Evolutionary conservation across 35 echinoderm and acorn worm species (phyloP), one percentile per base, ranked within the genome.

Genomic region (Chiridota heheva): DNA sequence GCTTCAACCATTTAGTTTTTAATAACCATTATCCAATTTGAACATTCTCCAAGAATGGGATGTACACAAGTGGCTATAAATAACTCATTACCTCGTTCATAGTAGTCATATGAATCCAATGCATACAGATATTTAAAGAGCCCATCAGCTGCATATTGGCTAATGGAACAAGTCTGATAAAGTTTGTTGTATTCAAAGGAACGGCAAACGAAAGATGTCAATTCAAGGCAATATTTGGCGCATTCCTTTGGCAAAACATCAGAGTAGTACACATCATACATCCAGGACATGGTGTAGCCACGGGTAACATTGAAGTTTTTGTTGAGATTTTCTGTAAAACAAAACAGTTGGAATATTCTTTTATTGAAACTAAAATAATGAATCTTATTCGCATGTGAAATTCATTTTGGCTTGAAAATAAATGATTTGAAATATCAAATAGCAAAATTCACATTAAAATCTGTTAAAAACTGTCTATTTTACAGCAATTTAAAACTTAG

Each of bases 121-220:
- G 78, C 73, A 6, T 39, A 18, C 17, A 78, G 62, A 4, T 78
- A 49, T 60, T 61, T 60, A 7, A 2, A 10, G 17, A 58, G 75
- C 25, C 62, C 75, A 42, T 78, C 55, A 27, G 58, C 42, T 1
- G 75, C 62, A 43, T 79, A 62, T 67, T 87, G 57, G 7, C 72
- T 87, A 0, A 97, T 58, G 2, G 81, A 62, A 76, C 93, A 97
- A 44, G 51, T 72, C 7, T 68, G 57, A 30, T 60, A 87, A 25
- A 35, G 40, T 24, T 80, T 81, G 71, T 90, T 74, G 35, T 91
- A 86, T 49, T 97, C 84, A 48, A 97, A 97, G 6, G 93, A 97
- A 13, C 44, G 42, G 46, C 93, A 97, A 16, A 30, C 28, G 49
- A 86, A 76, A 1, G 53, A 81, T 13, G 63, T 77, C 44, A 82